phyloP scores from a whole-genome alignment of 1,140 invertebrate genomes.

The Pentalonia nigronervosa region DNA sequence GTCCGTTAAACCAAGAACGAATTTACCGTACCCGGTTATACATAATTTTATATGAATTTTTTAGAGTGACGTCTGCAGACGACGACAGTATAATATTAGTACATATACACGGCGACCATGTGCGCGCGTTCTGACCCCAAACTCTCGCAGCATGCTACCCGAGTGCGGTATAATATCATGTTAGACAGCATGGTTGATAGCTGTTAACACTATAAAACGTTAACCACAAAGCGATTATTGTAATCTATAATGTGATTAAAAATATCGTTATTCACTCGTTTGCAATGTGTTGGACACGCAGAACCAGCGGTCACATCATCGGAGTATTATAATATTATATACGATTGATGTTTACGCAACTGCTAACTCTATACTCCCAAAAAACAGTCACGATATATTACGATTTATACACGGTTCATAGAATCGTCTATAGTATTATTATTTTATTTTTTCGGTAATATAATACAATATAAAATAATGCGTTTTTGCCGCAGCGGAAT shows the following conservation, averaged over 20 bases:
- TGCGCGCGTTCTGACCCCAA: not conserved
- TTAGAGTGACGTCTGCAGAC: not conserved
- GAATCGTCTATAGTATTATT: not conserved
- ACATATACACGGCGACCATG: not conserved
- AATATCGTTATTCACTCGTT: not conserved
- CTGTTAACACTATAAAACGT: not conserved
- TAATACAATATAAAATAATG: too few species aligned
- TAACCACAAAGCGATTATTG: not conserved
- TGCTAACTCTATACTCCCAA: not conserved
- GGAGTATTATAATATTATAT: not conserved
- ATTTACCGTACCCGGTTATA: not conserved
- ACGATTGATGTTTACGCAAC: not conserved
- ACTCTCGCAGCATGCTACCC: not conserved
- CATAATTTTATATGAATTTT: not conserved
- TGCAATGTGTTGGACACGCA: not conserved
- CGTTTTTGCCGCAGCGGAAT: not conserved
- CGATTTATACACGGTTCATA: not conserved
- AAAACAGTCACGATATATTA: not conserved
- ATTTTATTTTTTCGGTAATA: constrained; percentile 18
- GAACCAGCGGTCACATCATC: not conserved
- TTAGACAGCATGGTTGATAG: not conserved
- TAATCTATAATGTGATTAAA: not conserved
- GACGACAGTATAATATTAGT: not conserved
- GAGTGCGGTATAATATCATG: not conserved
- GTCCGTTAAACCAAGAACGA: not conserved